phyloP scores from a whole-genome alignment of 2,888 invertebrate genomes.

The Eristalis pertinax region DNA sequence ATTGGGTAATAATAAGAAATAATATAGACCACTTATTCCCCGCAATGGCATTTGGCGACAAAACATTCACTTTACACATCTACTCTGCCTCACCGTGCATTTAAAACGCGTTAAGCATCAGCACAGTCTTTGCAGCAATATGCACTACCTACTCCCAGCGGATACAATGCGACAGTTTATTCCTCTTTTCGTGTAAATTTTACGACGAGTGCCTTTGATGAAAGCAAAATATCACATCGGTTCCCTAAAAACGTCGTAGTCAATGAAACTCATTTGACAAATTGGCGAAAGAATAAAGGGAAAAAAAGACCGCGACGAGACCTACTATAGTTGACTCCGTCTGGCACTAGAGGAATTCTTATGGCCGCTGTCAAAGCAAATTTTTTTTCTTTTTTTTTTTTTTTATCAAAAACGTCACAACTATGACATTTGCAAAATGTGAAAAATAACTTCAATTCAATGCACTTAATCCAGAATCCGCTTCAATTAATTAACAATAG shows the following conservation, averaged over 20 bases:
- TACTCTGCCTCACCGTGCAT: not conserved
- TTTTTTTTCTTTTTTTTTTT: not conserved
- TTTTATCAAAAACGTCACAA: conserved; percentile 56
- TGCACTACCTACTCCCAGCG: conserved; percentile 56
- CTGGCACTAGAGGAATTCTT: conserved; percentile 24
- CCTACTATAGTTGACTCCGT: conserved; percentile 23
- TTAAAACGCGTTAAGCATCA: not conserved
- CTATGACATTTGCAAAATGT: conserved; percentile 52
- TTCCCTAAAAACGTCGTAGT: conserved; percentile 54
- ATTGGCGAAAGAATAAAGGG: conserved; percentile 22
- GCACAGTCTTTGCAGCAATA: not conserved
- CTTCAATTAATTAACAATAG: not conserved
- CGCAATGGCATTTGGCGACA: not conserved
- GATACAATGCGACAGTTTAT: conserved; percentile 30
- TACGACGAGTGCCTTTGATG: conserved; percentile 32
- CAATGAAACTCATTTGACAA: conserved; percentile 58
- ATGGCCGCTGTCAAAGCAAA: conserved; percentile 14
- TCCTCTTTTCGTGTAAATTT: conserved; percentile 41
- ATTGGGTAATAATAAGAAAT: conserved; percentile 12
- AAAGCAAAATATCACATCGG: conserved; percentile 28
- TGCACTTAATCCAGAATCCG: conserved; percentile 10
- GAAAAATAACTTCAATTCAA: conserved; percentile 26
- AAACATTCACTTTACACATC: conserved; percentile 28
- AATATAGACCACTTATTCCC: conserved; percentile 2
- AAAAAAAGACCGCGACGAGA: conserved; percentile 8